Evolutionary conservation across 2,797 vertebrate species (phyloP).

Genomic region (Tauraco hartlaubi): DNA sequence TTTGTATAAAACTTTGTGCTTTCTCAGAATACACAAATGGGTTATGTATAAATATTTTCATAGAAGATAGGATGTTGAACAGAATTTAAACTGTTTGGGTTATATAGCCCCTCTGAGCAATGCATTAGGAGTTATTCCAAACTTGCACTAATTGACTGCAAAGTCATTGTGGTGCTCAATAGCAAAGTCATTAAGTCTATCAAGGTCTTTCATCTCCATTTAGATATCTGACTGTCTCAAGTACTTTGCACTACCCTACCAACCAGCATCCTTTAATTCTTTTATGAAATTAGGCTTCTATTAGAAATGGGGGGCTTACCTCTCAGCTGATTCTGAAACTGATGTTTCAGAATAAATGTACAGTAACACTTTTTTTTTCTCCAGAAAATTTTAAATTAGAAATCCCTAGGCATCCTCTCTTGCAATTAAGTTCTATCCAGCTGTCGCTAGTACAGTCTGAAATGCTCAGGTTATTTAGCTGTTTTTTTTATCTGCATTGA

Average conservation of each 20-base stretch:
- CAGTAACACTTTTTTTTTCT: neutral
- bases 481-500: neutral
- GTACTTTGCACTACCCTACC: neutral
- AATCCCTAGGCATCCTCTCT: neutral
- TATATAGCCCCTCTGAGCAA: neutral
- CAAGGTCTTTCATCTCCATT: neutral
- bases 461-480: neutral
- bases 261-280: neutral
- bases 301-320: neutral
- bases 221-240: neutral
- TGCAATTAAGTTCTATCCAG: constrained; percentile 35
- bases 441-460: neutral
- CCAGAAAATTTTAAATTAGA: constrained; percentile 3
- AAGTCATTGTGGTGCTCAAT: neutral
- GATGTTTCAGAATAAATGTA: neutral
- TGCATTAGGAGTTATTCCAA: neutral
- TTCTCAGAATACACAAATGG: neutral
- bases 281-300: constrained; percentile 2
- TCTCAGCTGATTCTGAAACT: neutral
- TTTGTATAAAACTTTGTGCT: neutral
- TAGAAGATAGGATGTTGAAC: neutral
- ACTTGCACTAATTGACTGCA: neutral
- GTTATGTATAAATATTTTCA: neutral
- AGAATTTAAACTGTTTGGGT: neutral
- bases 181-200: neutral